phyloP scores from a whole-genome alignment of 2,797 vertebrate genomes.

The Sardinella longiceps region DNA sequence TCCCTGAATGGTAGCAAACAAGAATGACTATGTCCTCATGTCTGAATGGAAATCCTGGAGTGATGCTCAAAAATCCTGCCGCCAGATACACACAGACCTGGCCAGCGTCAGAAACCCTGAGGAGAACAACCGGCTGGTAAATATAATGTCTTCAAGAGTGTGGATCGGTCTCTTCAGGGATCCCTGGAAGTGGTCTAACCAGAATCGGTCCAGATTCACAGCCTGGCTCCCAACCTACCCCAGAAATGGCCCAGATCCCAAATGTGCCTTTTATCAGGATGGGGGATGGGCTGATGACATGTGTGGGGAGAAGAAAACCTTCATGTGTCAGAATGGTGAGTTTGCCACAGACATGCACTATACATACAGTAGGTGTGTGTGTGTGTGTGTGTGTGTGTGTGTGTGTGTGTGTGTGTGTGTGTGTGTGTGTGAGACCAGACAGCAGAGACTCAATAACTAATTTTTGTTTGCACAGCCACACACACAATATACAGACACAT shows the following conservation, averaged over 20 bases:
- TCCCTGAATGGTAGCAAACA: slow-evolving; percentile 22
- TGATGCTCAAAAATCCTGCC: slow-evolving; percentile 54
- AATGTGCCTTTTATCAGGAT: too few species aligned
- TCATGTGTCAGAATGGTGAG: background rate
- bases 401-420: background rate
- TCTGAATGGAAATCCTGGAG: background rate
- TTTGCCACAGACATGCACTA: background rate
- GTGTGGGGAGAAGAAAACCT: background rate
- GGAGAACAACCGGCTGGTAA: slow-evolving; percentile 27
- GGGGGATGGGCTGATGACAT: background rate
- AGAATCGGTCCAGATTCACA: slow-evolving; percentile 17
- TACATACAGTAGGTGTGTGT: background rate
- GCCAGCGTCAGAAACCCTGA: slow-evolving; percentile 42
- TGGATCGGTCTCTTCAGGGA: slow-evolving; percentile 58
- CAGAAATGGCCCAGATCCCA: too few species aligned
- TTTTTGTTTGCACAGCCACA: background rate
- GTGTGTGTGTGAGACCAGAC: background rate
- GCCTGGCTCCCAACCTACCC: background rate
- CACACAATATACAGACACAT: background rate
- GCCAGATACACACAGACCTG: slow-evolving; percentile 52
- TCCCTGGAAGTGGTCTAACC: slow-evolving; percentile 54
- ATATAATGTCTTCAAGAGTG: fast-evolving
- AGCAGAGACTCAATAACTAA: background rate
- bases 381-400: background rate
- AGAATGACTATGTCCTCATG: slow-evolving; percentile 8